Percentiles rank a stretch among this genome's conserved stretches.
These are phyloP conservation scores for Formica exsecta DNA, from an alignment of 1,140 invertebrate genomes.

Conservation along the genomic window DNA sequence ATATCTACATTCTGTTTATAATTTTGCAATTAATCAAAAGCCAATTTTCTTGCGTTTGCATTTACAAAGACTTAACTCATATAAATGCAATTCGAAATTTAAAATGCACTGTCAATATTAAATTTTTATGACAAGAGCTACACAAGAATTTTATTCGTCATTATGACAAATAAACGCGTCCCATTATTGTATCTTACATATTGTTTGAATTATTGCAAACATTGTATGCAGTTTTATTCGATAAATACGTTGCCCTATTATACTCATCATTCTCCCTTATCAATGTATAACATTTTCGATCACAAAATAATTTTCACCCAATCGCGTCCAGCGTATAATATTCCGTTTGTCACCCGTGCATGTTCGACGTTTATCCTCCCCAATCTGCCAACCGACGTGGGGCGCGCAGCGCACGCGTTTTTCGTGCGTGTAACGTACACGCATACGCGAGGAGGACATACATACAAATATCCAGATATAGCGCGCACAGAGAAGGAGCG, in stretches of 20 bases:
- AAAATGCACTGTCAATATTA: not conserved
- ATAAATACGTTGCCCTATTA: not conserved
- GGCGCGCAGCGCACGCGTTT: conserved; percentile 31
- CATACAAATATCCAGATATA: conserved; percentile 66
- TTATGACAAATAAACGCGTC: not conserved
- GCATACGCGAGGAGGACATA: not conserved
- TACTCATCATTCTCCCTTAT: not conserved
- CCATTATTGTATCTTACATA: not conserved
- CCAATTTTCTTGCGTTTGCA: not conserved
- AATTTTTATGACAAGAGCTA: not conserved
- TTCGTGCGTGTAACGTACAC: conserved; percentile 3
- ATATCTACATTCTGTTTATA: not conserved
- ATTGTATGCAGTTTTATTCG: not conserved
- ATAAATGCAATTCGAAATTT: no score
- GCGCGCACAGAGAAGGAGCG: conserved; percentile 62
- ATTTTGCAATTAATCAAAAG: not conserved
- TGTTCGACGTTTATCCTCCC: conserved; percentile 49
- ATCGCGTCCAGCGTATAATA: conserved; percentile 45
- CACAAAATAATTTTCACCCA: conserved; percentile 40
- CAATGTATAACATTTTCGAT: conserved; percentile 12
- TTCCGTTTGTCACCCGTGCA: conserved; percentile 41
- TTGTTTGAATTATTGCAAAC: not conserved
- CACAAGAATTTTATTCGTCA: not conserved
- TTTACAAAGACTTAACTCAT: not conserved
- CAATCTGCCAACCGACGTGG: conserved; percentile 35